Conservation (phyloP, 2,113 vertebrate species). For the Mesocricetus auratus region DNA sequence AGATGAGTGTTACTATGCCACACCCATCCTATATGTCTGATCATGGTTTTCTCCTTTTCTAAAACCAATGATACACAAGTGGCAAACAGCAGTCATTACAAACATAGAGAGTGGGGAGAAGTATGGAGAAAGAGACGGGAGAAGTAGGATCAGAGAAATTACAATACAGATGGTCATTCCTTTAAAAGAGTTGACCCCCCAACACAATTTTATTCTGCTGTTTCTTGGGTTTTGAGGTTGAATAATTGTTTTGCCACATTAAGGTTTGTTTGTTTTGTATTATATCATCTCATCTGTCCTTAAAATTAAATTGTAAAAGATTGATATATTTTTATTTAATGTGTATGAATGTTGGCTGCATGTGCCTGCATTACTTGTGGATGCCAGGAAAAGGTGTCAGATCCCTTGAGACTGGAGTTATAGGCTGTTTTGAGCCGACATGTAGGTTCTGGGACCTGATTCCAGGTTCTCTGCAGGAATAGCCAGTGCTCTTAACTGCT, state of each 20-base stretch:
- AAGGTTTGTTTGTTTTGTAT: slow-evolving; percentile 12
- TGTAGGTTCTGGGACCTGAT: not conserved
- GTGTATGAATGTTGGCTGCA: not conserved
- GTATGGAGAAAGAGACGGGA: slow-evolving; percentile 54
- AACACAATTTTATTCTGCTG: slow-evolving; percentile 91
- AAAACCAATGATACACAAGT: slow-evolving; percentile 72
- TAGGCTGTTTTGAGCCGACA: not conserved
- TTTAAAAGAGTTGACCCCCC: slow-evolving; percentile 96
- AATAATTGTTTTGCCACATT: slow-evolving; percentile 78
- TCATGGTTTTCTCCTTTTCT: slow-evolving; percentile 85
- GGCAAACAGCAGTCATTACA: slow-evolving; percentile 40
- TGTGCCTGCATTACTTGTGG: not conserved
- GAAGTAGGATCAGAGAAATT: slow-evolving; percentile 79
- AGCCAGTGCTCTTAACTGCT: not conserved
- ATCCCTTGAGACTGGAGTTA: not conserved
- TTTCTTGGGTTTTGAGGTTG: slow-evolving; percentile 89
- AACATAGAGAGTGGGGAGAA: slow-evolving; percentile 59
- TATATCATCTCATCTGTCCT: slow-evolving; percentile 26
- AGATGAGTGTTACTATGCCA: not conserved
- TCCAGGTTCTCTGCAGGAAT: not conserved
- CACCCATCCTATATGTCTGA: slow-evolving; percentile 83
- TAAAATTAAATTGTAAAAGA: slow-evolving; percentile 42
- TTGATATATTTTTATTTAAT: not conserved
- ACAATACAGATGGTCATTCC: slow-evolving; percentile 85
- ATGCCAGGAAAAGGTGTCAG: too few relatives aligned